Conservation (phyloP, 2,797 vertebrate genomes). For the Periophthalmus magnuspinnatus region DNA sequence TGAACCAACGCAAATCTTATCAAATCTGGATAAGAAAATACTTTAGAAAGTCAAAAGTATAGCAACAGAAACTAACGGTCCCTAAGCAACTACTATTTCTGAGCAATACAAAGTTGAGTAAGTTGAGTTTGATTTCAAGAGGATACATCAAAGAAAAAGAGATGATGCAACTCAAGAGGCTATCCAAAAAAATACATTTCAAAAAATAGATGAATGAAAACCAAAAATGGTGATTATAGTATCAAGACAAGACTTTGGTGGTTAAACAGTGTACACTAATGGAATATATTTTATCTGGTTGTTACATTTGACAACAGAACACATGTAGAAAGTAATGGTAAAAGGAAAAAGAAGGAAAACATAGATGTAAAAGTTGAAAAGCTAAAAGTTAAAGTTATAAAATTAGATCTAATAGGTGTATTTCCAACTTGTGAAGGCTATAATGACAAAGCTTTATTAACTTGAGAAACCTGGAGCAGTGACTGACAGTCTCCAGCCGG, state of each 20-base stretch:
- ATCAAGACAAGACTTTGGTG: not conserved
- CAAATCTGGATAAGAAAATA: conserved; percentile 23
- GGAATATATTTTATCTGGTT: no score
- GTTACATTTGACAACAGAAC: no score
- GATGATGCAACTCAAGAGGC: not conserved
- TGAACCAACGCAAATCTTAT: conserved; percentile 22
- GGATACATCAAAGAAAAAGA: not conserved
- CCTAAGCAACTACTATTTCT: no score
- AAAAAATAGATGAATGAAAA: not conserved
- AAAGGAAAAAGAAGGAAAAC: not conserved
- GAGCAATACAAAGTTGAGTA: no score
- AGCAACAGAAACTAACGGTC: not conserved
- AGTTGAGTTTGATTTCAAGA: not conserved
- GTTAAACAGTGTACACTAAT: no score
- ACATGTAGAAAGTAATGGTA: not conserved
- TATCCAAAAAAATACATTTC: no score
- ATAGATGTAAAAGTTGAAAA: no score
- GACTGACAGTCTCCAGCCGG: not conserved
- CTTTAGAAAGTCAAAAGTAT: not conserved
- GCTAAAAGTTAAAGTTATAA: no score
- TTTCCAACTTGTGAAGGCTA: conserved; percentile 18
- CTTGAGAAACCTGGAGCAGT: conserved; percentile 5
- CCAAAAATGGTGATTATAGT: not conserved
- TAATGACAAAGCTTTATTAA: conserved; percentile 26
- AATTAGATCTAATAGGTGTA: not conserved